These are phyloP conservation scores for Galeopterus variegatus DNA, from an alignment of 2,113 vertebrate genomes.

Conservation along the genomic window DNA sequence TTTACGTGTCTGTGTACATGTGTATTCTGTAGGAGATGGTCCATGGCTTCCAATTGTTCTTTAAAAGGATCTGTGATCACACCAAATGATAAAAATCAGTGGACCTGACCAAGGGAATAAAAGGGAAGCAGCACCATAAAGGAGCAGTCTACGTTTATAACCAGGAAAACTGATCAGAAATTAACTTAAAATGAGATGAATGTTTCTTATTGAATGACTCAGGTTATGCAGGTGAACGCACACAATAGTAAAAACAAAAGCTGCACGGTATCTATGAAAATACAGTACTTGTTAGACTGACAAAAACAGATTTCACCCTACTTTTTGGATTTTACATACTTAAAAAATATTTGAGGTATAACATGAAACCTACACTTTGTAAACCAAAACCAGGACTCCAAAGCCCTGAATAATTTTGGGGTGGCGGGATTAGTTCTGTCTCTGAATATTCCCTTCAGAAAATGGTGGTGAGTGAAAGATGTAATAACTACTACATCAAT, in stretches of 20 bases:
- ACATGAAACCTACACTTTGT: conserved; percentile 54
- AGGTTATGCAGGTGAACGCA: not conserved
- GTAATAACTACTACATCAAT: not conserved
- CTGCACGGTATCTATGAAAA: not conserved
- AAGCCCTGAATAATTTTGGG: conserved; percentile 70
- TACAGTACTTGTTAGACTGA: not conserved
- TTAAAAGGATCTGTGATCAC: not conserved
- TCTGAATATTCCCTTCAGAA: conserved; percentile 67
- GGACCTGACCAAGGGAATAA: not conserved
- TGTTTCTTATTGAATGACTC: not conserved
- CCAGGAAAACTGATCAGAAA: not conserved
- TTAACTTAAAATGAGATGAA: not conserved
- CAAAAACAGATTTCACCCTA: conserved; percentile 36
- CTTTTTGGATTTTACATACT: conserved; percentile 11
- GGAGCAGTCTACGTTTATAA: not conserved
- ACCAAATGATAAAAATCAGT: not conserved
- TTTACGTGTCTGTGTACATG: not conserved
- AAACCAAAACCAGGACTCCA: conserved; percentile 74
- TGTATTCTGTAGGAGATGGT: not conserved
- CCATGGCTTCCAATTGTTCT: conserved; percentile 5
- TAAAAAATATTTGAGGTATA: conserved; percentile 24
- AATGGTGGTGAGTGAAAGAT: conserved; percentile 13
- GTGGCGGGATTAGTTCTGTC: conserved; percentile 41
- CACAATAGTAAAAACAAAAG: not conserved
- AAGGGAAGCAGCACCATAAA: not conserved